A percentile compares a stretch with the other conserved stretches of the same genome.
Evolutionary conservation across 2,888 invertebrate genomes (phyloP).

Genomic region (Shargacucullia verbasci): DNA sequence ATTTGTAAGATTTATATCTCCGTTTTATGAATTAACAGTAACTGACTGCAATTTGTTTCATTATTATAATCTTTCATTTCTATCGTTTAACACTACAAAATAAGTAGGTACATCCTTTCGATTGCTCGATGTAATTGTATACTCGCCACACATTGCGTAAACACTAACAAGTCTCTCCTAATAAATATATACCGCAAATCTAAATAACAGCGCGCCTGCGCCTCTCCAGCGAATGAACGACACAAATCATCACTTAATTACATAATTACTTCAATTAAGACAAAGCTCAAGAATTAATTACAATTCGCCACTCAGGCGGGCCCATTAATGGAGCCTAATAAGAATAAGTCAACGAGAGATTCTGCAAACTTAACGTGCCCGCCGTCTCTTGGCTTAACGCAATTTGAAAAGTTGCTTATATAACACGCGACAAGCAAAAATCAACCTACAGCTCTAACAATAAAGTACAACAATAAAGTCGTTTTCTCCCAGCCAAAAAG

Average conservation of each 20-base stretch:
- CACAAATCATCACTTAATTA: constrained; percentile 67
- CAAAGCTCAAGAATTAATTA: constrained; percentile 63
- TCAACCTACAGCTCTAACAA: no score
- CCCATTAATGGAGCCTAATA: constrained; percentile 59
- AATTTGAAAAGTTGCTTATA: constrained; percentile 44
- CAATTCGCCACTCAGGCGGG: constrained; percentile 54
- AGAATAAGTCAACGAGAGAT: constrained; percentile 70
- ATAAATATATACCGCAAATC: constrained; percentile 21
- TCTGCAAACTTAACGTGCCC: constrained; percentile 61
- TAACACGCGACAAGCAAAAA: constrained; percentile 35
- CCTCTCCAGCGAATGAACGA: constrained; percentile 29
- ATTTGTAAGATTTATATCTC: no score
- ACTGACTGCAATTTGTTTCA: no score
- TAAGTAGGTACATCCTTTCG: no score
- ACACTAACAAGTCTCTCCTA: constrained; percentile 31
- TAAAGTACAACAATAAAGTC: constrained; percentile 38
- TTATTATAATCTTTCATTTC: no score
- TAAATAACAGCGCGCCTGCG: constrained; percentile 24
- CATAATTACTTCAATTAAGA: constrained; percentile 66
- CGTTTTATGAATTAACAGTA: no score
- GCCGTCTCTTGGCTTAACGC: constrained; percentile 42
- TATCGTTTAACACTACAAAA: no score
- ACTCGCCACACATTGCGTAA: neutral
- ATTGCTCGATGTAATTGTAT: neutral
- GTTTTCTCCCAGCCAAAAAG: constrained; percentile 29